These are phyloP conservation scores for Odontomyia ornata DNA, from an alignment of 2,888 invertebrate genomes.

Conservation along the genomic window DNA sequence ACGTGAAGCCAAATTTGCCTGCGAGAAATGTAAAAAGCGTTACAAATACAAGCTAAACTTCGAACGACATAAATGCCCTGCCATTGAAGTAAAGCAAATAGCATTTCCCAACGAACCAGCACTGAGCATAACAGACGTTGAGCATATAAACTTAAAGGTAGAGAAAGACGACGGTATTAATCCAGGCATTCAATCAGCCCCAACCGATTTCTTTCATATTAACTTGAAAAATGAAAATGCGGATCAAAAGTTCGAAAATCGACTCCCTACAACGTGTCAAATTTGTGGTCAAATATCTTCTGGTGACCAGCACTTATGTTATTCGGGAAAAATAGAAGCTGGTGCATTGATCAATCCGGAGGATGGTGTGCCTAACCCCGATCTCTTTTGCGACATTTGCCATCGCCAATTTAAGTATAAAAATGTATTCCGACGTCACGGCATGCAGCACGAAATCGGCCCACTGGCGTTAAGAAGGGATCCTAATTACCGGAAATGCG, in stretches of 20 bases:
- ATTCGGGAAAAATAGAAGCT: not conserved
- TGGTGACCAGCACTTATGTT: not conserved
- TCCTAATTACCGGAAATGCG: slow-evolving; percentile 43
- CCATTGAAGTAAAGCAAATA: not conserved
- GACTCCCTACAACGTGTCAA: not conserved
- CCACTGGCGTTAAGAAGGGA: slow-evolving; percentile 5
- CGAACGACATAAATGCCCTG: not conserved
- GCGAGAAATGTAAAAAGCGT: not conserved
- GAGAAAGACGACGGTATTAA: too few species aligned
- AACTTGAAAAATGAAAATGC: not conserved
- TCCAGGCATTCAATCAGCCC: too few species aligned
- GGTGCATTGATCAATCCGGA: not conserved
- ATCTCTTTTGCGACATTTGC: slow-evolving; percentile 33
- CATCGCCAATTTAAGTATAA: slow-evolving; percentile 15
- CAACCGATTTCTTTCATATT: too few species aligned
- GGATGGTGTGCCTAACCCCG: not conserved
- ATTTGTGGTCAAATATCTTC: not conserved
- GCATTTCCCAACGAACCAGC: not conserved
- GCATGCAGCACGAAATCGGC: slow-evolving; percentile 17
- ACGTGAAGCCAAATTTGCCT: not conserved
- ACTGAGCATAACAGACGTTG: not conserved
- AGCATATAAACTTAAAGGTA: too few species aligned
- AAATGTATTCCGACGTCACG: not conserved
- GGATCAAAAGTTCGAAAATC: not conserved
- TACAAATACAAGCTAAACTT: not conserved